Conservation (phyloP, 2,888 invertebrate species). For the Electrophaes corylata region DNA sequence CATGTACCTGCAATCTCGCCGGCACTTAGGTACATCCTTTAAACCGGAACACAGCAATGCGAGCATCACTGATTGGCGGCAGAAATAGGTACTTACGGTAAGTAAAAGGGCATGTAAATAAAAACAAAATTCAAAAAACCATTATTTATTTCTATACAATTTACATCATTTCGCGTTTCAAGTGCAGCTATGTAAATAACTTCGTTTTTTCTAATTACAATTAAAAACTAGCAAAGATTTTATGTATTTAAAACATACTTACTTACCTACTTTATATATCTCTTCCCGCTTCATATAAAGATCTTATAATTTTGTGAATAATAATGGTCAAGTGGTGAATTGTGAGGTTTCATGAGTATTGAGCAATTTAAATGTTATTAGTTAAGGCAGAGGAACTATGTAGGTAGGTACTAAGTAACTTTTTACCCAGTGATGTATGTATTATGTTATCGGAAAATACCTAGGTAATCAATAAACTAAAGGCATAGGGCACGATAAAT, state of each 20-base stretch:
- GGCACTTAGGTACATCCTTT: too few relatives aligned
- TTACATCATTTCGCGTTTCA: conserved; percentile 66
- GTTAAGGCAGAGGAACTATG: background rate
- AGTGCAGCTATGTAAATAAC: conserved; percentile 67
- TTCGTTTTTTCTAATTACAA: conserved; percentile 47
- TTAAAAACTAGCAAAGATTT: conserved; percentile 52
- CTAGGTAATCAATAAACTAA: too few relatives aligned
- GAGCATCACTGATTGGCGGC: too few relatives aligned
- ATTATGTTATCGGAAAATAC: background rate
- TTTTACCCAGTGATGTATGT: background rate
- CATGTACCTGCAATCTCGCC: too few relatives aligned
- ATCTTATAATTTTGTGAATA: background rate
- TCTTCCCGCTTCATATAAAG: background rate
- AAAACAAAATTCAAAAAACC: conserved; percentile 62
- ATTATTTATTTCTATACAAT: conserved; percentile 79
- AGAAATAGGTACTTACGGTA: too few relatives aligned
- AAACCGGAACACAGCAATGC: too few relatives aligned
- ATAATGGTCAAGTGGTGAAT: background rate
- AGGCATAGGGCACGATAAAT: too few relatives aligned
- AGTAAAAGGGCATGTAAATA: conserved; percentile 41
- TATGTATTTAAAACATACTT: conserved; percentile 26
- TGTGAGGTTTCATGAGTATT: conserved; percentile 29
- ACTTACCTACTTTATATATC: conserved; percentile 33
- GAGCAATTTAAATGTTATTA: conserved; percentile 28
- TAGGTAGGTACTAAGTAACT: too few relatives aligned